These are phyloP conservation scores for Antheraea assamensis DNA, from an alignment of 2,888 invertebrate species.

Conservation along the genomic window DNA sequence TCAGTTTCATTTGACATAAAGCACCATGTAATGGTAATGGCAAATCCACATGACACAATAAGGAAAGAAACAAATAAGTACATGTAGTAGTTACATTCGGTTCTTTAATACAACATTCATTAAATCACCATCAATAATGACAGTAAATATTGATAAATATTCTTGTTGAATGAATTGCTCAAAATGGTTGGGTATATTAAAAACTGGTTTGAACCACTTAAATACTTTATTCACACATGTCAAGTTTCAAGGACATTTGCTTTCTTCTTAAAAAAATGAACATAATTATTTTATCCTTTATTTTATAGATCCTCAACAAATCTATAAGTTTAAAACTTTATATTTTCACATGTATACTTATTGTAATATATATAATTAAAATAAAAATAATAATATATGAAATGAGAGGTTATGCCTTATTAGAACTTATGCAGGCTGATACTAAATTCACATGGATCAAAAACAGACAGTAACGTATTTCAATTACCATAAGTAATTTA, in stretches of 20 bases:
- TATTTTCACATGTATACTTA: background rate
- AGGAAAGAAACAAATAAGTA: conserved; percentile 15
- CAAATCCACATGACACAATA: background rate
- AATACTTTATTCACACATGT: background rate
- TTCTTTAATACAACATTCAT: background rate
- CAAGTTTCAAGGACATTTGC: background rate
- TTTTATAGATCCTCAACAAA: background rate
- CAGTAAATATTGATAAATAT: background rate
- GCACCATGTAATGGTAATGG: background rate
- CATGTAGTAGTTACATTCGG: background rate
- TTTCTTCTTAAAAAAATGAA: background rate
- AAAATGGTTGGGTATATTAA: background rate
- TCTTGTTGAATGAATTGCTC: background rate
- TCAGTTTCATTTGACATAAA: too few species aligned
- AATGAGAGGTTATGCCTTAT: background rate
- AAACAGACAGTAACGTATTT: background rate
- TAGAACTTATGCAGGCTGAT: background rate
- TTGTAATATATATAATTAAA: background rate
- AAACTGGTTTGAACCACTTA: background rate
- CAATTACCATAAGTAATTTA: background rate
- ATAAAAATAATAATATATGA: too few species aligned
- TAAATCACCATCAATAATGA: background rate
- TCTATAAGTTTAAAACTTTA: background rate
- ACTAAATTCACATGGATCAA: background rate
- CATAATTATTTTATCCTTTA: background rate